phyloP scores from a whole-genome alignment of 2,113 vertebrate species.

The Marcusenius ussheri region DNA sequence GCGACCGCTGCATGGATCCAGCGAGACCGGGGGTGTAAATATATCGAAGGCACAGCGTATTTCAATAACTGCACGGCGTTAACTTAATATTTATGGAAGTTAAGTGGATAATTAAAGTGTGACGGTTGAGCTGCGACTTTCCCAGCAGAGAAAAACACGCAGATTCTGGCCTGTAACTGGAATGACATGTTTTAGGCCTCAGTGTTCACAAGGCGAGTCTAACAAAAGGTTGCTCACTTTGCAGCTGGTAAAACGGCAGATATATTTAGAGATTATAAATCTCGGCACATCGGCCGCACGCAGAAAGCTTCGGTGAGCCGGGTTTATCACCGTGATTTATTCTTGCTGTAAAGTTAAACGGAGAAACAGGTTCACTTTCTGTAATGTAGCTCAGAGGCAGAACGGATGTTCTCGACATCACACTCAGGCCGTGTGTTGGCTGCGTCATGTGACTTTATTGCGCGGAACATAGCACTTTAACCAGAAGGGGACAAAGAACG shows the following conservation, averaged over 20 bases:
- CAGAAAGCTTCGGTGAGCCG: background rate
- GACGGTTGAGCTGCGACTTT: background rate
- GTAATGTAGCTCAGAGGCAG: background rate
- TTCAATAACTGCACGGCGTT: constrained; percentile 31
- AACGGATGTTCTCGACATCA: background rate
- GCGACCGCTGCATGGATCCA: constrained; percentile 45
- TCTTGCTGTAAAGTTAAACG: background rate
- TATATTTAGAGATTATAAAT: constrained; percentile 2
- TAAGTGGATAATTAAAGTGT: background rate
- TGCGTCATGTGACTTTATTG: background rate
- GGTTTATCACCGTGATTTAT: background rate
- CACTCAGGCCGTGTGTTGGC: background rate
- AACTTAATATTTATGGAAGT: background rate
- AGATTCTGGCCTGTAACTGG: background rate
- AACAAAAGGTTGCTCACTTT: background rate
- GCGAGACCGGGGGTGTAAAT: constrained; percentile 24
- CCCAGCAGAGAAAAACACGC: background rate
- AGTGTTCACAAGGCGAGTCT: too few species aligned
- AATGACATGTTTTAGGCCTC: background rate
- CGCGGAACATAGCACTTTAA: background rate
- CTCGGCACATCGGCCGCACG: background rate
- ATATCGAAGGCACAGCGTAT: constrained; percentile 20
- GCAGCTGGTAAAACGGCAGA: constrained; percentile 1
- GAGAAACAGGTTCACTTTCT: background rate
- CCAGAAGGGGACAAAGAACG: background rate